phyloP scores from a whole-genome alignment of 2,797 vertebrate genomes.

The Oreonectes daqikongensis region DNA sequence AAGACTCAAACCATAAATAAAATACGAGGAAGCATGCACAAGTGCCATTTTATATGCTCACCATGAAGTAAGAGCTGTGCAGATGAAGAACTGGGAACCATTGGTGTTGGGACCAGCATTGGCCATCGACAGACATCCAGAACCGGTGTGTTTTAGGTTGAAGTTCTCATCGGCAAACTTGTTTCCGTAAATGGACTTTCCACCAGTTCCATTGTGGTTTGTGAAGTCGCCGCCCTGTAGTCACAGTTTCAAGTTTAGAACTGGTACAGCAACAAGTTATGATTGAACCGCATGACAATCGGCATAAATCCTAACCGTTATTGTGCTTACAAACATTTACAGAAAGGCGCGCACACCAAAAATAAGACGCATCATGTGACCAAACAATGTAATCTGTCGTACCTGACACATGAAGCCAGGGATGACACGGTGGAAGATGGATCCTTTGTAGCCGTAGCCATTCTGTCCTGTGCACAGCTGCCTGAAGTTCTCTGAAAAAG shows the following conservation, averaged over 20 bases:
- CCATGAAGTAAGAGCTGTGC: conserved; percentile 82
- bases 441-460: conserved; percentile 77
- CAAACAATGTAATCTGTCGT: neutral
- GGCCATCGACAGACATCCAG: conserved; percentile 91
- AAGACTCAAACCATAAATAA: neutral
- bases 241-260: neutral
- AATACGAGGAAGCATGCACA: neutral
- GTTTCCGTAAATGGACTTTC: conserved; percentile 92
- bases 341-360: neutral
- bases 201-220: conserved; percentile 91
- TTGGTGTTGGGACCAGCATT: conserved; percentile 93
- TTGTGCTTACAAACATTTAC: too few relatives aligned
- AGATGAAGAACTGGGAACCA: conserved; percentile 95
- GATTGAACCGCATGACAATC: too few relatives aligned
- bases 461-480: conserved; percentile 73
- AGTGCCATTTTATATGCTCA: conserved; percentile 64
- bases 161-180: conserved; percentile 95
- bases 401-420: conserved; percentile 80
- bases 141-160: conserved; percentile 77
- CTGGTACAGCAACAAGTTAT: neutral
- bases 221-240: conserved; percentile 93
- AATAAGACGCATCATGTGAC: neutral
- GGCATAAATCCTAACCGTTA: too few relatives aligned
- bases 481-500: conserved; percentile 76
- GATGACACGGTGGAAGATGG: conserved; percentile 79